Evolutionary conservation across 2,888 invertebrate genomes (phyloP).

Genomic region (Synanthedon formicaeformis): DNA sequence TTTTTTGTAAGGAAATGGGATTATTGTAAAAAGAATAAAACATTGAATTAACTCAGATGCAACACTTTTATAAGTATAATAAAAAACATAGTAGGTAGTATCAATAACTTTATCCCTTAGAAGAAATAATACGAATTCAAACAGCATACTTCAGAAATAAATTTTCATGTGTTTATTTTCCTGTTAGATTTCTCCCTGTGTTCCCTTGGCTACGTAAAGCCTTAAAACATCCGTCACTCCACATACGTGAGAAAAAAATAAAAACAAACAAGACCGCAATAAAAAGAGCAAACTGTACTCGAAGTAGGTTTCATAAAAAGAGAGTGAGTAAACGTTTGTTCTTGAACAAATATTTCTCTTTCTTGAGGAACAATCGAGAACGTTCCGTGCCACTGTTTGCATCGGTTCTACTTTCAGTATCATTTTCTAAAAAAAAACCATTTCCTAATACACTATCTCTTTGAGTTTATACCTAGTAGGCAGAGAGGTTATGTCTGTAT

Average conservation of each 20-base stretch:
- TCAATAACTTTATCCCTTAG: neutral
- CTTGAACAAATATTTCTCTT: conserved; percentile 29
- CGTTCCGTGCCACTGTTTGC: neutral
- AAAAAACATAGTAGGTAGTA: no score
- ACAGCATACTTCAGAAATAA: no score
- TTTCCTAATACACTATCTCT: no score
- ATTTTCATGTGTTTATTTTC: no score
- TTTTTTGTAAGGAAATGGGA: no score
- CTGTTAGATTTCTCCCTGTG: neutral
- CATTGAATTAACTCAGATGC: no score
- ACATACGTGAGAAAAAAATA: conserved; percentile 5
- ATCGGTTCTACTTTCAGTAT: neutral
- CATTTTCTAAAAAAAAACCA: neutral
- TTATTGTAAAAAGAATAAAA: no score
- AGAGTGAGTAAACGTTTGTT: conserved; percentile 26
- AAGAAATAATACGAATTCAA: no score
- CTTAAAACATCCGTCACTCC: neutral
- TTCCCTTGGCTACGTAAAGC: neutral
- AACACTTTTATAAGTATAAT: no score
- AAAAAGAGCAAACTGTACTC: conserved; percentile 21
- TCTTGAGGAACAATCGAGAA: conserved; percentile 15
- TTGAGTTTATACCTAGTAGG: no score
- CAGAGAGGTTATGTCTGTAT: no score
- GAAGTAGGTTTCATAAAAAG: conserved; percentile 31
- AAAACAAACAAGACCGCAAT: conserved; percentile 17